Base-by-base conservation (phyloP, 2,888 invertebrate genomes). In the Rotaria macrura region DNA sequence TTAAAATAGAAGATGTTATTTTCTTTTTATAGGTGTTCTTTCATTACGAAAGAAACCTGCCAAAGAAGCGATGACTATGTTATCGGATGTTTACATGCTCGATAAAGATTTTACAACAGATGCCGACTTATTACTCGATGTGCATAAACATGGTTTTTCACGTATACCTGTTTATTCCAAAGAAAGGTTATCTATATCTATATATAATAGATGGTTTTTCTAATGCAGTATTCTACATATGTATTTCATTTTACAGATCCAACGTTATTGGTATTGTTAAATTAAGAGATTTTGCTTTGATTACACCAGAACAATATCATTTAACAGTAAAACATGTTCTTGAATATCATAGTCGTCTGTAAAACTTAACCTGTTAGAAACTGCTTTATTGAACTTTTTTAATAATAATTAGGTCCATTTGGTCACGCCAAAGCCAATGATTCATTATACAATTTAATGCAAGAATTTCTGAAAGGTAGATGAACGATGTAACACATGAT, bases 101-200 rank as follows among this genome's bases (percentile, higher is more conserved):
- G 95, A 96, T 72, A 93, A 95, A 88, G 95, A 95, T 87, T 94
- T 95, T 0, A 92, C 95, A 25, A 92, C 99, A 86, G 96, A 97
- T 92, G 98, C 98, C 90, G 96, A 97, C 91, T 97, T 96, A 0
- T 95, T 99, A 89, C 95, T 96, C 0, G 95, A 97, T 90, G 97
- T 99, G 86, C 94, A 97, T 93, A 96, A 96, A 84, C 90, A 90
- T 87, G 92, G 98, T 5, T 98, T 94, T 92, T 97, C 98, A 49
- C 93, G 98, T 54, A 95, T 99, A 89, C 98, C 98, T 0, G 96
- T 99, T 0, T 99, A 93, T 91, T 25, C 43, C 0, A 43, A 43
- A 43, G 43, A 79, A 43, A 79, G n/a, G 79, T 79, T 34, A 0
- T 49, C 12, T 17, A 43, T 43, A 10, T 10, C 10, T 5, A 7